Evolutionary conservation across 2,113 vertebrate species (phyloP), one percentile per base, ranked within the genome.

Genomic region (Dunckerocampus dactyliophorus): DNA sequence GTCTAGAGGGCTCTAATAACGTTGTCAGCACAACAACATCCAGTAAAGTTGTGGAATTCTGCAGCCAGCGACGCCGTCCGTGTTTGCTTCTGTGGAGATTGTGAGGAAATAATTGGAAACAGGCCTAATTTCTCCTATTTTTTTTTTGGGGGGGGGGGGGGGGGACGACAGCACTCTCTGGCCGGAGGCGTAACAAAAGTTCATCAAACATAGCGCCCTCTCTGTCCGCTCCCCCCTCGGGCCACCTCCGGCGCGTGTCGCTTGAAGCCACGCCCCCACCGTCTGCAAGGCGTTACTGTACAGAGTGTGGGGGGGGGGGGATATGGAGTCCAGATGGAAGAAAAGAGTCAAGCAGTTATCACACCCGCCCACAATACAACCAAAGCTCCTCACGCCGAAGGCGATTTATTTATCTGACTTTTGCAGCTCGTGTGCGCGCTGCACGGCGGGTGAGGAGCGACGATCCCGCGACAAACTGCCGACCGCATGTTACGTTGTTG

Each of bases 261-360:
- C 45, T 45, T 59, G 31, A 69, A 77, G 19, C 60, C 63, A 12
- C 46, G 47, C 63, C 46, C 59, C 8, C 14, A 7, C 24, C 51
- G 6, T 31, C 51, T 31, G 20, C 11, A 22, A 22, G 1, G 17
- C 48, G 17, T 49, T 21, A 49, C 12, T 14, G 39, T 43, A 42
- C 10, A 42, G 4, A 42, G 39, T 42, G 12, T 4, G 4, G 39
- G 39, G 12, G 24, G 24, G 37, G 37, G 37, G 37, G 10, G 8
- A 39, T 11, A 39, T 11, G 69, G 65, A 70, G 54, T 71, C 79
- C 80, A 85, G 79, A 84, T 88, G 80, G 34, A 62, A 65, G 72
- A 62, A 59, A 69, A 59, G 21, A 54, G 51, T 34, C 31, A 34
- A 24, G 13, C 49, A 51, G 21, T 69, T 53, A 67, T 74, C 74